Conservation (phyloP, 2,797 vertebrate species). For the Syngnathus acus region DNA sequence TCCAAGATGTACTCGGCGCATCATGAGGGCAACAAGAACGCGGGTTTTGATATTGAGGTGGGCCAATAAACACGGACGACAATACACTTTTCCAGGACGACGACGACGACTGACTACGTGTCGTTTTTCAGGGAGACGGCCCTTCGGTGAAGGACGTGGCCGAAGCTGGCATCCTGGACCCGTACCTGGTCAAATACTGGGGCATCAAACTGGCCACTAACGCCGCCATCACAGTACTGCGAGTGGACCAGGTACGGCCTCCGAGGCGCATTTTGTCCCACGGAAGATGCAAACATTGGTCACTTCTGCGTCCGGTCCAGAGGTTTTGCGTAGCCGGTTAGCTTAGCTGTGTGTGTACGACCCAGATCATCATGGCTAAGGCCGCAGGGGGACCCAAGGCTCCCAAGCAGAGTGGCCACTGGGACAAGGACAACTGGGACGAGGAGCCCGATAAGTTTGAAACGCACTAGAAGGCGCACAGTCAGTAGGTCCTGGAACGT, state of each 20-base stretch:
- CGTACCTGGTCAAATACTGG: constrained; percentile 90
- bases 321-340: not conserved
- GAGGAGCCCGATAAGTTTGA: constrained; percentile 81
- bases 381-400: constrained; percentile 84
- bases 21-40: constrained; percentile 92
- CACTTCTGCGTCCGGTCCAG: not conserved
- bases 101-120: not conserved
- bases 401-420: constrained; percentile 86
- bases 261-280: not conserved
- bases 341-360: constrained; percentile 32
- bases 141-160: constrained; percentile 88
- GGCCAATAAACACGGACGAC: not conserved
- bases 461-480: constrained; percentile 65
- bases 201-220: constrained; percentile 94
- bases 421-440: constrained; percentile 88
- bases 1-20: constrained; percentile 92
- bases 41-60: constrained; percentile 96
- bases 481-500: constrained; percentile 62
- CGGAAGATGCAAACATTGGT: not conserved
- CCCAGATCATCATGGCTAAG: constrained; percentile 94
- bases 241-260: constrained; percentile 86
- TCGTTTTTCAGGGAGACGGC: constrained; percentile 65
- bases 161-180: constrained; percentile 83
- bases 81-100: too few relatives aligned
- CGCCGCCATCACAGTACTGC: constrained; percentile 87